Percentiles rank a stretch among this genome's conserved stretches.
Evolutionary conservation across 2,113 vertebrate genomes (phyloP).

Genomic region (Brachionichthys hirsutus): DNA sequence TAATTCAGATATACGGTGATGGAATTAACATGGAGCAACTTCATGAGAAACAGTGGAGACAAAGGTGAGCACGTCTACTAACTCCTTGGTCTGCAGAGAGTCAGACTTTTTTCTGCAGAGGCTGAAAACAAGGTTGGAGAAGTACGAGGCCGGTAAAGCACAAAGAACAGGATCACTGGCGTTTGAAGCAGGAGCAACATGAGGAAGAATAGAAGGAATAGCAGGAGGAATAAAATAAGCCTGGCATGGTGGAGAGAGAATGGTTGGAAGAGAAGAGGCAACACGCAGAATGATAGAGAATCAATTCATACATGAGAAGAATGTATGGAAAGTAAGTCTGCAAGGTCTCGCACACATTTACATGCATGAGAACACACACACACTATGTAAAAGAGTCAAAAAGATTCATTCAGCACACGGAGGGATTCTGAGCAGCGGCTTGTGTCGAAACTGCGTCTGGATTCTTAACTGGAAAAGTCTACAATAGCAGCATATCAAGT

Average conservation of each 20-base stretch:
- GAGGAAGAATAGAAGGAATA: too few relatives aligned
- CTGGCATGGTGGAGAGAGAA: constrained; percentile 17
- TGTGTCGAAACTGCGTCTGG: constrained; percentile 25
- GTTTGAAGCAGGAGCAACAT: constrained; percentile 1
- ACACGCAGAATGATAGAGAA: constrained; percentile 24
- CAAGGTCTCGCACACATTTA: constrained; percentile 31
- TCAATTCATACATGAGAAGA: constrained; percentile 53
- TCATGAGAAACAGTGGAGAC: not conserved
- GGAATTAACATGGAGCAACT: not conserved
- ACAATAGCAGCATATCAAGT: constrained; percentile 18
- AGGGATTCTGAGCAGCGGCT: constrained; percentile 11
- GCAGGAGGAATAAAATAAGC: not conserved
- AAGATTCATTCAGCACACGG: constrained; percentile 34
- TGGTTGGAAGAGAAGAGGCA: constrained; percentile 15
- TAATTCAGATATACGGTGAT: not conserved
- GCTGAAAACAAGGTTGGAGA: too few relatives aligned
- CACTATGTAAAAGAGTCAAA: constrained; percentile 31
- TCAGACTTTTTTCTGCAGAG: too few relatives aligned
- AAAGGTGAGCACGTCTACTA: too few relatives aligned
- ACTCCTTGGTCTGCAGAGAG: too few relatives aligned
- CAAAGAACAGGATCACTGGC: constrained; percentile 2
- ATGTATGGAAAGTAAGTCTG: constrained; percentile 38
- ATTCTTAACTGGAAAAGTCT: constrained; percentile 16
- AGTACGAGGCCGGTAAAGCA: not conserved
- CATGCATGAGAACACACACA: not conserved